Evolutionary conservation across 2,113 vertebrate genomes (phyloP), one percentile per base, ranked within the genome.

Genomic region (Otocyon megalotis): DNA sequence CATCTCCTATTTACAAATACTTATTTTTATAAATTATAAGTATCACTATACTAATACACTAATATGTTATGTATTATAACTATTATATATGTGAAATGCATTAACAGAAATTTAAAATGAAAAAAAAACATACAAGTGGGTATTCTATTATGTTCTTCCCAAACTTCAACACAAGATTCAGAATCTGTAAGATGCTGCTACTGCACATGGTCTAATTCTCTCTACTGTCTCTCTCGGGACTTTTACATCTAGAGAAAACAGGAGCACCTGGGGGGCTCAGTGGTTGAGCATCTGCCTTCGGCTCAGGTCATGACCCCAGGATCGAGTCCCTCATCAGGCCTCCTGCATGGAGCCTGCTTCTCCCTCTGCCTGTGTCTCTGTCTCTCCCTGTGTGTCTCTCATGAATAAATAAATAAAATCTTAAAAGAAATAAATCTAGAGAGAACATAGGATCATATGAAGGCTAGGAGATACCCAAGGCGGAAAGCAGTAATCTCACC

Each of bases 11-110:
- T 50, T 32, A 35, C 63, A 20, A 86, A 54, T 60, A 79, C 79
- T 83, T 92, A 53, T 74, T 93, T 88, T 89, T 81, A 63, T 67
- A 89, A 94, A 48, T 86, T 90, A 69, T 85, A 95, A 97, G 8
- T 65, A 89, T 50, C 65, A 96, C 11, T 93, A 63, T 9, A 76
- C n/a, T 62, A 72, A 69, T 37, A 90, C 4, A 83, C 43, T 77
- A 72, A 58, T 58, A 24, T 92, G 26, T 72, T 71, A 58, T 76
- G 13, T 67, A 50, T n/a, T 82, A 37, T 58, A 56, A 69, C 50
- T 82, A 12, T 77, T 22, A 62, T 53, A 56, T 43, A 82, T 65
- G 1, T 50, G 86, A 95, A 88, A 82, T 48, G 82, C 30, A 85
- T 32, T 81, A 76, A 69, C 19, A 89, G 22, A 92, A 89, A 96